A percentile compares a stretch with the other conserved stretches of the same genome.
Conservation (phyloP, 1,140 invertebrate species). For the Daktulosphaira vitifoliae region DNA sequence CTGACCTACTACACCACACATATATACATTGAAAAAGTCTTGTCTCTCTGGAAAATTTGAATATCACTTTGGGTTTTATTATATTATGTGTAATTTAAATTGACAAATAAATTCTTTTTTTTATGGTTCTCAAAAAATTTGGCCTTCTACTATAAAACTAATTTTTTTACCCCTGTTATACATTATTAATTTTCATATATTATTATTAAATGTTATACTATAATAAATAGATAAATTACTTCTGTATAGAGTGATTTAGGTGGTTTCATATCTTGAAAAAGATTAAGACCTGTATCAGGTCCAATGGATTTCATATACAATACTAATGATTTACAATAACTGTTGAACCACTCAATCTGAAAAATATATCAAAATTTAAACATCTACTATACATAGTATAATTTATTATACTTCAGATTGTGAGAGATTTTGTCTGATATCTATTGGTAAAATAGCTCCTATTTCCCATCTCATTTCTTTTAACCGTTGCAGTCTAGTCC, state of each 20-base stretch:
- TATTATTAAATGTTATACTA: neutral
- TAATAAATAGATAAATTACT: conserved; percentile 45
- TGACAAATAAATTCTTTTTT: too few relatives aligned
- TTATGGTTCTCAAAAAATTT: too few relatives aligned
- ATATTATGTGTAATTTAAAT: too few relatives aligned
- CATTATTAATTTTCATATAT: too few relatives aligned
- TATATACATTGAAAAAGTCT: too few relatives aligned
- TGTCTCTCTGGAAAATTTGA: too few relatives aligned
- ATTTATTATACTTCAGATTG: conserved; percentile 56
- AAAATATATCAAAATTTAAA: conserved; percentile 4
- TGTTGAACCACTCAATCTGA: conserved; percentile 70
- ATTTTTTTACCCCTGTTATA: too few relatives aligned
- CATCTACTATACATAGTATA: neutral
- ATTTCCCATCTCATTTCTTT: conserved; percentile 85
- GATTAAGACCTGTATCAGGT: conserved; percentile 65
- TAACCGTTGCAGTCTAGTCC: conserved; percentile 70
- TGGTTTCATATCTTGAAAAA: conserved; percentile 79
- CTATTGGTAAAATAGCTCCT: conserved; percentile 76
- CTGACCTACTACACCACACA: too few relatives aligned
- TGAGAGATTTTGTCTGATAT: conserved; percentile 71
- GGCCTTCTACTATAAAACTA: too few relatives aligned
- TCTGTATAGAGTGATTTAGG: conserved; percentile 88
- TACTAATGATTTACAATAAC: conserved; percentile 77
- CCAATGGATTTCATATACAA: conserved; percentile 84
- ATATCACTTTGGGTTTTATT: too few relatives aligned